These are phyloP conservation scores for Hylia prasina DNA, from an alignment of 2,113 vertebrate species.

Conservation along the genomic window DNA sequence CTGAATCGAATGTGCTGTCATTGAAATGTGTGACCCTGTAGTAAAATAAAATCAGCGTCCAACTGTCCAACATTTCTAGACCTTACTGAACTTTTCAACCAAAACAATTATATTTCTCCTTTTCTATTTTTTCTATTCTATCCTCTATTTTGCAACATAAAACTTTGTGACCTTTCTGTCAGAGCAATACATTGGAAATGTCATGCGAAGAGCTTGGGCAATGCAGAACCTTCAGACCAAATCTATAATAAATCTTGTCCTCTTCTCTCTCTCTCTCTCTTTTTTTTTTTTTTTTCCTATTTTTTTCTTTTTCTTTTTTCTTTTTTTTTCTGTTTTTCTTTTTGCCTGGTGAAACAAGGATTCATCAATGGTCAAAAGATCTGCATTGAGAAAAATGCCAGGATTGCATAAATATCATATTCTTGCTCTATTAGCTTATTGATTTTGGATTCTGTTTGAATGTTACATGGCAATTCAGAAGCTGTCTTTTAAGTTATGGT, in stretches of 20 bases:
- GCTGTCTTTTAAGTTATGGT: not conserved
- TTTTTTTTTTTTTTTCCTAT: not conserved
- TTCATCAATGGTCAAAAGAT: not conserved
- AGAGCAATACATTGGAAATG: conserved; percentile 9
- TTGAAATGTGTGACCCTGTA: not conserved
- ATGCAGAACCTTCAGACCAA: not conserved
- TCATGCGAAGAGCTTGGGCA: not conserved
- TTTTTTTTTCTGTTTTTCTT: not conserved
- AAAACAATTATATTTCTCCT: conserved; percentile 34
- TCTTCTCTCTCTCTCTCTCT: not conserved
- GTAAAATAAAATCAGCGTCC: conserved; percentile 21
- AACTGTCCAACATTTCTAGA: not conserved
- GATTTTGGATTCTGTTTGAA: not conserved
- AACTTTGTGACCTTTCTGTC: conserved; percentile 27
- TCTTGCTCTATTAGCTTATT: not conserved
- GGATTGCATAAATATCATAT: not conserved
- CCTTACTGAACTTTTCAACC: conserved; percentile 32
- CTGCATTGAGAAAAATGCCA: not conserved
- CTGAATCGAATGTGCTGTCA: not conserved
- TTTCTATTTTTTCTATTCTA: conserved; percentile 36
- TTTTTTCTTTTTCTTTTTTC: not conserved
- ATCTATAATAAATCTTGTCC: not conserved
- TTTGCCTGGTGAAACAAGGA: not conserved
- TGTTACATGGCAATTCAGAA: not conserved
- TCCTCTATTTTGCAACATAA: conserved; percentile 25